Conservation (phyloP, 23 tunicate genomes). For the Trididemnum nubilum region DNA sequence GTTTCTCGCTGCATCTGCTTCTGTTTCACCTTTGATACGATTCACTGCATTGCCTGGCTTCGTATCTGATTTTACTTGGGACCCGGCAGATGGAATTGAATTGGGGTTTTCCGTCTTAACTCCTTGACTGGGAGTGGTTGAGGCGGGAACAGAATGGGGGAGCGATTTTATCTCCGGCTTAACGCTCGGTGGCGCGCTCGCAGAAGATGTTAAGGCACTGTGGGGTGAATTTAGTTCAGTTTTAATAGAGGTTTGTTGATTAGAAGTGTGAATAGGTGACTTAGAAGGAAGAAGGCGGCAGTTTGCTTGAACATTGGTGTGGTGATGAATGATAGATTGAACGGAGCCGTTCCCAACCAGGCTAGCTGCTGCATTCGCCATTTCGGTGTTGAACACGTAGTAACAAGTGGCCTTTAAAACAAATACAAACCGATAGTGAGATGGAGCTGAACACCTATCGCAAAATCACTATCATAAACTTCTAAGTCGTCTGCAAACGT, state of each 20-base stretch:
- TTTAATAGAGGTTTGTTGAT: neutral
- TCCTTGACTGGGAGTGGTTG: neutral
- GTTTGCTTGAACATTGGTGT: constrained; percentile 63
- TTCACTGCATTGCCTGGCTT: neutral
- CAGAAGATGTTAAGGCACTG: neutral
- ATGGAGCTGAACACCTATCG: too few relatives aligned
- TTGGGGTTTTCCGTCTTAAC: constrained; percentile 20
- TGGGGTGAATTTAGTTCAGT: neutral
- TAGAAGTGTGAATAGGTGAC: neutral
- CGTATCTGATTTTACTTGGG: neutral
- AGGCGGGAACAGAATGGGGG: neutral
- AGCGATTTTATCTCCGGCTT: neutral
- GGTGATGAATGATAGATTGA: constrained; percentile 59
- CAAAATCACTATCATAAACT: too few relatives aligned
- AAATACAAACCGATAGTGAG: too few relatives aligned
- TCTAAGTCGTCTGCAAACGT: too few relatives aligned
- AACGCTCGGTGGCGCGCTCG: neutral
- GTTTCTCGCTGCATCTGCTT: neutral
- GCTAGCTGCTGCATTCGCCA: constrained; percentile 68
- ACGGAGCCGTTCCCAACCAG: constrained; percentile 28
- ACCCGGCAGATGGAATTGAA: neutral
- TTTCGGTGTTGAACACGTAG: constrained; percentile 76
- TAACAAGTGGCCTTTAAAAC: constrained; percentile 30
- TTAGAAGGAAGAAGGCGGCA: constrained; percentile 62
- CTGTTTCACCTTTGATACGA: neutral